Conservation (phyloP, 2,888 invertebrate species). For the Sesia apiformis region DNA sequence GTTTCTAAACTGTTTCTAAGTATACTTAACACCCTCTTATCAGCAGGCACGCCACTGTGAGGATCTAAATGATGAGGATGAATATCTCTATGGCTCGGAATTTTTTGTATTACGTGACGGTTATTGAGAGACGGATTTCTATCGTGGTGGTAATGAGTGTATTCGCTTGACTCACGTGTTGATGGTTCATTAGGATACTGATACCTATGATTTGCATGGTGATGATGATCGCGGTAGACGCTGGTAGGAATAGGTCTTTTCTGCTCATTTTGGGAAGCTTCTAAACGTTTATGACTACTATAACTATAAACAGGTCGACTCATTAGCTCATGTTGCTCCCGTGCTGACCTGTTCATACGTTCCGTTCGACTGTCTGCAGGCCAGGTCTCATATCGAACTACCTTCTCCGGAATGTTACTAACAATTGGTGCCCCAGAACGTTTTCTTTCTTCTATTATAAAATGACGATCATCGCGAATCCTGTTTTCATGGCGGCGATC, state of each 20-base stretch:
- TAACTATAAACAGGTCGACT: conserved; percentile 62
- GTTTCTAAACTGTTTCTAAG: conserved; percentile 82
- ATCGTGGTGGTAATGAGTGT: conserved; percentile 48
- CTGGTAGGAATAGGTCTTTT: conserved; percentile 28
- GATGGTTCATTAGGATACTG: conserved; percentile 37
- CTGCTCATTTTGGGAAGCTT: conserved; percentile 58
- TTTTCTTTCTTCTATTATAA: conserved; percentile 61
- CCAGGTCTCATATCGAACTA: conserved; percentile 63
- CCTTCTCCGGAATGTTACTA: conserved; percentile 69
- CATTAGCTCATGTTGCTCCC: conserved; percentile 60
- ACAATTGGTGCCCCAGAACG: conserved; percentile 50
- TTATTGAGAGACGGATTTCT: conserved; percentile 35
- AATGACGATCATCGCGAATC: conserved; percentile 54
- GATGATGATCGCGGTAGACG: conserved; percentile 43
- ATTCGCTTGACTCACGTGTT: conserved; percentile 42
- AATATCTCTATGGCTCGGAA: conserved; percentile 49
- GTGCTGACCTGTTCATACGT: conserved; percentile 42
- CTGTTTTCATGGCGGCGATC: conserved; percentile 46
- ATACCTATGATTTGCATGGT: conserved; percentile 41
- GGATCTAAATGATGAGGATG: conserved; percentile 42
- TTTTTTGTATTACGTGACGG: conserved; percentile 57
- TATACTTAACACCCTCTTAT: conserved; percentile 81
- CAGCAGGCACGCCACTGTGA: conserved; percentile 70
- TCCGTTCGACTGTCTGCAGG: conserved; percentile 59
- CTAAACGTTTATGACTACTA: conserved; percentile 56